A percentile compares a stretch with the other conserved stretches of the same genome.
Evolutionary conservation across 2,888 invertebrate genomes (phyloP).

Genomic region (Bombylius major): DNA sequence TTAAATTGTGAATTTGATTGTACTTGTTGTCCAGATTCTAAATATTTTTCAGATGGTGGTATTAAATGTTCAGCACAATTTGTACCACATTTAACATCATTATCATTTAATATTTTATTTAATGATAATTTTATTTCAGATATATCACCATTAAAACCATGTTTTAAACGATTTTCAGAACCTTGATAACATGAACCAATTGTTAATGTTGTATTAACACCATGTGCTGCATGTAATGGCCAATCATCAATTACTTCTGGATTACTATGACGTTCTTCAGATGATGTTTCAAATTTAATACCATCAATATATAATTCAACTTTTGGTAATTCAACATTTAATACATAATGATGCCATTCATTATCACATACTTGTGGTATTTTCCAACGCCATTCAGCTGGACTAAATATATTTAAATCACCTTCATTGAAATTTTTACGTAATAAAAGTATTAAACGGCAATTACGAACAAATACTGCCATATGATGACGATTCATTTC

Average conservation of each 20-base stretch:
- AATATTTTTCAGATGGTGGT: conserved; percentile 52
- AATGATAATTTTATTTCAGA: conserved; percentile 32
- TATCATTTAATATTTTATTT: conserved; percentile 21
- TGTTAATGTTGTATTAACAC: conserved; percentile 82
- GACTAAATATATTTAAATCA: conserved; percentile 85
- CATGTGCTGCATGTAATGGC: conserved; percentile 93
- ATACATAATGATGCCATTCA: conserved; percentile 96
- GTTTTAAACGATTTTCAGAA: conserved; percentile 80
- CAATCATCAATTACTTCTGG: conserved; percentile 98
- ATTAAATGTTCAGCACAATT: conserved; percentile 34
- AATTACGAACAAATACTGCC: conserved; percentile 92
- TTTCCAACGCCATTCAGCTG: conserved; percentile 99
- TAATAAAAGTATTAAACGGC: conserved; percentile 84
- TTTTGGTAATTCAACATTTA: conserved; percentile 85
- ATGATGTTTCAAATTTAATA: conserved; percentile 37
- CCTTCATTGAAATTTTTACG: conserved; percentile 85
- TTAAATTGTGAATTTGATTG: conserved; percentile 49
- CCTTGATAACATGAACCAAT: conserved; percentile 99
- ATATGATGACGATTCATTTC: conserved; percentile 99
- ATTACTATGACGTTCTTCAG: conserved; percentile 50
- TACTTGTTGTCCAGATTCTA: conserved; percentile 68
- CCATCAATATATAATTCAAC: conserved; percentile 85
- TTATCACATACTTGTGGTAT: conserved; percentile 92
- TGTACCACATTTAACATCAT: conserved; percentile 32
- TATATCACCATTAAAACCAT: conserved; percentile 41